phyloP scores from a whole-genome alignment of 2,797 vertebrate genomes.

The Avahi laniger region DNA sequence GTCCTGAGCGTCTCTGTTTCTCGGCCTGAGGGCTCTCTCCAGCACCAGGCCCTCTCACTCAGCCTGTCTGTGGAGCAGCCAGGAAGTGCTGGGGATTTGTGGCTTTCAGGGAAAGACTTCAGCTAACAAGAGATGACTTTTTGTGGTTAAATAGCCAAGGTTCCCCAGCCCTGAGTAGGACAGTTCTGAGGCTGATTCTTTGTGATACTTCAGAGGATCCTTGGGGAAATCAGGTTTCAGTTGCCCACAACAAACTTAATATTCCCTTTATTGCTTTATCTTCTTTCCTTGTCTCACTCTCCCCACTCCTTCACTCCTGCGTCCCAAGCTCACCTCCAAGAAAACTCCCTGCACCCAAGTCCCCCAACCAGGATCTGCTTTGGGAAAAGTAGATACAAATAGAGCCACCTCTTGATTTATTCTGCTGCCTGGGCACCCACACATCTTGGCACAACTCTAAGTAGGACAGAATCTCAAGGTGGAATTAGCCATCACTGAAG shows the following conservation, averaged over 20 bases:
- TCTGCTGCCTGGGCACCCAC: background rate
- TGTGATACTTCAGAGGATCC: background rate
- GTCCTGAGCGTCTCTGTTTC: background rate
- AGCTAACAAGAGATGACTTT: background rate
- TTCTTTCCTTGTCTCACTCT: background rate
- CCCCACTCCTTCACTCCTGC: background rate
- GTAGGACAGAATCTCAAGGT: background rate
- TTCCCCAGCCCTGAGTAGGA: background rate
- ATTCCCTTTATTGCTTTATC: background rate
- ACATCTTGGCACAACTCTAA: background rate
- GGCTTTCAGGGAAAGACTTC: background rate
- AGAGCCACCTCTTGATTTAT: background rate
- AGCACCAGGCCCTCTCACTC: background rate
- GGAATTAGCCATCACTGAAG: background rate
- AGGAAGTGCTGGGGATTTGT: background rate
- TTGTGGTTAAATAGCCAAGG: background rate
- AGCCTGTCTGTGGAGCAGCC: background rate
- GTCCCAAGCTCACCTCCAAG: background rate
- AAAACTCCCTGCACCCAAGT: background rate
- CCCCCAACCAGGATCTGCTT: background rate
- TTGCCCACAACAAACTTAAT: background rate
- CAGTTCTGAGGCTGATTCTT: background rate
- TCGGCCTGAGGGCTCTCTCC: background rate
- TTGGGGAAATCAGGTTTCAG: background rate
- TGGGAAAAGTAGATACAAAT: background rate